Evolutionary conservation across 2,888 invertebrate genomes (phyloP).

Genomic region (Drosophila cognata): DNA sequence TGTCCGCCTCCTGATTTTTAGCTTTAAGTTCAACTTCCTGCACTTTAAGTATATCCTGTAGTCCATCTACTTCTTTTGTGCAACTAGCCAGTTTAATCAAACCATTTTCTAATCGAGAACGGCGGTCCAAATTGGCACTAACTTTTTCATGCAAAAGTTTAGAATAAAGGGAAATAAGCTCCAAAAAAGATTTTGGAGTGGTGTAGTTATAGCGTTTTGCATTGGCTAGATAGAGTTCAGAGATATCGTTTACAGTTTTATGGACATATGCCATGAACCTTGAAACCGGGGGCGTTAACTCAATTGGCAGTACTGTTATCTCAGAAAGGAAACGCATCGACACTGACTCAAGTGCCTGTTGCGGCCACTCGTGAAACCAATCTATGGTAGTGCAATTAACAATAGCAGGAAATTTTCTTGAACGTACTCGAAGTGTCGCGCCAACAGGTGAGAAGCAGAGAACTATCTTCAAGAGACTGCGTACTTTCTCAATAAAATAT

Average conservation of each 20-base stretch:
- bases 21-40: slow-evolving; percentile 94
- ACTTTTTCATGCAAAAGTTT: slow-evolving; percentile 90
- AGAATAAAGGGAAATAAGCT: slow-evolving; percentile 93
- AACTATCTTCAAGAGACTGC: slow-evolving; percentile 90
- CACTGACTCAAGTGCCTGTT: slow-evolving; percentile 95
- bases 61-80: slow-evolving; percentile 92
- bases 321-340: slow-evolving; percentile 92
- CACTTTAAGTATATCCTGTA: slow-evolving; percentile 89
- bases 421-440: slow-evolving; percentile 92
- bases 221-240: slow-evolving; percentile 91
- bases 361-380: slow-evolving; percentile 99
- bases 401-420: slow-evolving; percentile 96
- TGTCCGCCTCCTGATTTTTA: slow-evolving; percentile 96
- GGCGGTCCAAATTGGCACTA: slow-evolving; percentile 90
- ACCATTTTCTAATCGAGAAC: slow-evolving; percentile 93
- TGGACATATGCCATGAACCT: slow-evolving; percentile 96
- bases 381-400: slow-evolving; percentile 97
- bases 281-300: slow-evolving; percentile 89
- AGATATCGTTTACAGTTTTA: slow-evolving; percentile 94
- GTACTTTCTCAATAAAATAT: slow-evolving; percentile 96
- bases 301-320: slow-evolving; percentile 86
- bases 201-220: slow-evolving; percentile 97
- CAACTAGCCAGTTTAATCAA: slow-evolving; percentile 94
- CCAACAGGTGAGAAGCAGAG: slow-evolving; percentile 98
- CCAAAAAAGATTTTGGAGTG: slow-evolving; percentile 97